Conservation (phyloP, 2,888 invertebrate genomes). For the Leucophenga montana region DNA sequence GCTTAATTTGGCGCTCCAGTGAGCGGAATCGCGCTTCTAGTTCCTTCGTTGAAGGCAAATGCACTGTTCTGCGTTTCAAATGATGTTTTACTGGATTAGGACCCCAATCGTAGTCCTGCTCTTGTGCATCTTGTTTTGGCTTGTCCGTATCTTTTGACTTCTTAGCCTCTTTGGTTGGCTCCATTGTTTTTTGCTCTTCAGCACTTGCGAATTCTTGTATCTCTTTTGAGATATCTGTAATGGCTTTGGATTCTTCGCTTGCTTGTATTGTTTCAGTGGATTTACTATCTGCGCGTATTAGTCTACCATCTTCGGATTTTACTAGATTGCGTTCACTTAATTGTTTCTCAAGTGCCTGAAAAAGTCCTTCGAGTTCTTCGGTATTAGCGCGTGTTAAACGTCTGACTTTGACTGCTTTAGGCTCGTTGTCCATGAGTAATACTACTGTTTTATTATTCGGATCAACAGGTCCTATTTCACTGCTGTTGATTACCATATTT, state of each 20-base stretch:
- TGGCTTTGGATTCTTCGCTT: slow-evolving; percentile 54
- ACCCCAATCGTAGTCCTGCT: slow-evolving; percentile 62
- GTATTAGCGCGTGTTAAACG: slow-evolving; percentile 68
- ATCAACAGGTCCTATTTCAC: slow-evolving; percentile 51
- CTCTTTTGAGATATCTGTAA: slow-evolving; percentile 62
- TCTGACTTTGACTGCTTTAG: slow-evolving; percentile 63
- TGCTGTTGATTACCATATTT: slow-evolving; percentile 39
- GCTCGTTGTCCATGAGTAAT: slow-evolving; percentile 65
- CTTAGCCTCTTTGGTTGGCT: slow-evolving; percentile 22
- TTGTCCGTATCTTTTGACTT: neutral
- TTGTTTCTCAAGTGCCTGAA: slow-evolving; percentile 68
- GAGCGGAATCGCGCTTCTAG: slow-evolving; percentile 67
- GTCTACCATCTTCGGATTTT: slow-evolving; percentile 55
- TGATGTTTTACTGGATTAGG: slow-evolving; percentile 65
- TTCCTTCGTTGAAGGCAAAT: slow-evolving; percentile 69
- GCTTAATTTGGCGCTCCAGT: slow-evolving; percentile 66
- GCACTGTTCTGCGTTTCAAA: slow-evolving; percentile 63
- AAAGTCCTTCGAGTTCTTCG: slow-evolving; percentile 65
- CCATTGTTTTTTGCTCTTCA: slow-evolving; percentile 33
- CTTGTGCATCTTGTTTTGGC: slow-evolving; percentile 9
- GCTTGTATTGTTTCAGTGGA: slow-evolving; percentile 40
- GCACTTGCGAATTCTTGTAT: slow-evolving; percentile 57
- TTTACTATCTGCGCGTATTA: slow-evolving; percentile 43
- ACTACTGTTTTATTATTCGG: slow-evolving; percentile 65
- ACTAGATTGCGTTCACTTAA: slow-evolving; percentile 60